A percentile compares a stretch with the other conserved stretches of the same genome.
These are phyloP conservation scores for Hyperopisus bebe DNA, from an alignment of 2,113 vertebrate species.

Conservation along the genomic window DNA sequence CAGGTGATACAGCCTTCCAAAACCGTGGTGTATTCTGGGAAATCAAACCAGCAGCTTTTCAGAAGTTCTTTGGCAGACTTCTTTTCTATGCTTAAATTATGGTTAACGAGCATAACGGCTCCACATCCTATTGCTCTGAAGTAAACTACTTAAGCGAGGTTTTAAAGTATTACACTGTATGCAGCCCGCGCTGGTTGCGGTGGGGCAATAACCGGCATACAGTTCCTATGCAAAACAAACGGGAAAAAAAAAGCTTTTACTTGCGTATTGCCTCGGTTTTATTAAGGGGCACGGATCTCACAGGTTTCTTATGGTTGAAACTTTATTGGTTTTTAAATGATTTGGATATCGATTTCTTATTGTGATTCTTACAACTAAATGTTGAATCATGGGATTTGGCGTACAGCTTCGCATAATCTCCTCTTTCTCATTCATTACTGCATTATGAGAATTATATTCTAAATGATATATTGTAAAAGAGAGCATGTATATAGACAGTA, in stretches of 20 bases:
- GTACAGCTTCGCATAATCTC: conserved; percentile 26
- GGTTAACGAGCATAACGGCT: conserved; percentile 26
- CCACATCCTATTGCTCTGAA: conserved; percentile 21
- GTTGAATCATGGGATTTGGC: conserved; percentile 24
- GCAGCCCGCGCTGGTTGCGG: conserved; percentile 19
- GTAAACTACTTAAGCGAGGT: conserved; percentile 43
- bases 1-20: conserved; percentile 14
- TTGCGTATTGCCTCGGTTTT: conserved; percentile 31
- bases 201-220: conserved; percentile 35
- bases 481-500: conserved; percentile 42
- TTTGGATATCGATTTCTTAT: conserved; percentile 24
- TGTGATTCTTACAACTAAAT: conserved; percentile 29
- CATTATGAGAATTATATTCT: conserved; percentile 43
- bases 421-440: conserved; percentile 31
- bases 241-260: conserved; percentile 40
- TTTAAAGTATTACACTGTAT: conserved; percentile 40
- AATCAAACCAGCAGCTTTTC: conserved; percentile 45
- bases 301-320: conserved; percentile 32
- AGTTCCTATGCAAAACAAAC: conserved; percentile 52
- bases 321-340: conserved; percentile 27
- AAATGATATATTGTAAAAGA: conserved; percentile 52
- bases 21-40: conserved; percentile 12
- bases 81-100: conserved; percentile 25
- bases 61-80: conserved; percentile 32
- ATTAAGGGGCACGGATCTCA: conserved; percentile 29